Evolutionary conservation across 2,888 invertebrate genomes (phyloP).

Genomic region (Macroteleia sp.): DNA sequence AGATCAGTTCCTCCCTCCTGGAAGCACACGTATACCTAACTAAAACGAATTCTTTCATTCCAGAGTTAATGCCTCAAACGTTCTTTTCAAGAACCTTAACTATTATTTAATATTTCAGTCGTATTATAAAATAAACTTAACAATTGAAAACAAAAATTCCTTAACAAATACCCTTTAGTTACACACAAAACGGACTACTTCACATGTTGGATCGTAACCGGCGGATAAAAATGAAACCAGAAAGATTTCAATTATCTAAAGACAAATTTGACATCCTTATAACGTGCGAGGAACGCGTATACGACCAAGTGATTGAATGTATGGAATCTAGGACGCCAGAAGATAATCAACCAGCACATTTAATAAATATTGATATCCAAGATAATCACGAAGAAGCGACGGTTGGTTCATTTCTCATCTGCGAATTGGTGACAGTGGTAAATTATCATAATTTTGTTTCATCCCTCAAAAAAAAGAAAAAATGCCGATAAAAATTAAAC

Average conservation of each 20-base stretch:
- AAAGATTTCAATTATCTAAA: conserved; percentile 94
- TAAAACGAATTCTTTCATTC: too few relatives aligned
- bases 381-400: conserved; percentile 99
- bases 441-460: too few relatives aligned
- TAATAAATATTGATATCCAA: conserved; percentile 99
- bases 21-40: too few relatives aligned
- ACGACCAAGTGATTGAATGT: conserved; percentile 98
- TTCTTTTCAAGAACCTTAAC: too few relatives aligned
- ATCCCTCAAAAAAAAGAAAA: too few relatives aligned
- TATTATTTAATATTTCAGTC: too few relatives aligned
- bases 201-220: conserved; percentile 99
- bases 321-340: conserved; percentile 92
- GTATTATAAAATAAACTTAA: too few relatives aligned
- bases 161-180: too few relatives aligned
- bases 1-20: too few relatives aligned
- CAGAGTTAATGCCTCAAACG: too few relatives aligned
- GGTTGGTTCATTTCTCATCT: conserved; percentile 98
- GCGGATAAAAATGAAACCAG: conserved; percentile 96
- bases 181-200: conserved; percentile 98
- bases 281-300: conserved; percentile 98
- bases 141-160: too few relatives aligned
- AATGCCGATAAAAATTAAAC: too few relatives aligned
- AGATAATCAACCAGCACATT: conserved; percentile 95
- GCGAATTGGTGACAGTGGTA: conserved; percentile 96
- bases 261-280: conserved; percentile 98